These are phyloP conservation scores for Andrena hattorfiana DNA, from an alignment of 2,888 invertebrate species.

Conservation along the genomic window DNA sequence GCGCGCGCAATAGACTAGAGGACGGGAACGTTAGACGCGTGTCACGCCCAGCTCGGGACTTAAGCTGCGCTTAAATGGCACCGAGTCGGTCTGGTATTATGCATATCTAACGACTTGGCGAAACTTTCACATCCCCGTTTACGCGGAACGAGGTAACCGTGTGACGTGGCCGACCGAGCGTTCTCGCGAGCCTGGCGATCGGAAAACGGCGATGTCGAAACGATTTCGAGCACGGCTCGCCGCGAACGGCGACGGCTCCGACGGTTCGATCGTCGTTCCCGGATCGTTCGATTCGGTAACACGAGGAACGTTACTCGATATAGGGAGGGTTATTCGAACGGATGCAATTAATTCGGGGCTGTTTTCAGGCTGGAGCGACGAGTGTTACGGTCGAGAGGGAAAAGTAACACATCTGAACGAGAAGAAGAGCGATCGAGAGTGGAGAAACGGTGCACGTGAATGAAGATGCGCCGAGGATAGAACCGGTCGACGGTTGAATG, in stretches of 20 bases:
- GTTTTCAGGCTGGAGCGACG: conserved; percentile 19
- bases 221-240: conserved; percentile 5
- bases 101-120: conserved; percentile 72
- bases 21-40: conserved; percentile 46
- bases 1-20: background rate
- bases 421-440: background rate
- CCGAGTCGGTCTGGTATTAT: conserved; percentile 68
- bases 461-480: conserved; percentile 74
- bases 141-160: conserved; percentile 62
- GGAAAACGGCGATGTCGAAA: conserved; percentile 62
- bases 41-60: conserved; percentile 66
- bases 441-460: conserved; percentile 61
- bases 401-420: background rate
- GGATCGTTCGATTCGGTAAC: background rate
- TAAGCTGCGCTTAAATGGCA: conserved; percentile 62
- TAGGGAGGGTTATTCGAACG: too few relatives aligned
- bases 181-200: conserved; percentile 70
- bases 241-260: background rate
- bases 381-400: conserved; percentile 15
- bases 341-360: background rate
- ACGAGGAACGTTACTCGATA: too few relatives aligned
- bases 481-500: conserved; percentile 71
- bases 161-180: conserved; percentile 70
- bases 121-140: conserved; percentile 78
- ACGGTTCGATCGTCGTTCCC: background rate